phyloP scores from a whole-genome alignment of 2,888 invertebrate species.

The Cremastinae sp. region DNA sequence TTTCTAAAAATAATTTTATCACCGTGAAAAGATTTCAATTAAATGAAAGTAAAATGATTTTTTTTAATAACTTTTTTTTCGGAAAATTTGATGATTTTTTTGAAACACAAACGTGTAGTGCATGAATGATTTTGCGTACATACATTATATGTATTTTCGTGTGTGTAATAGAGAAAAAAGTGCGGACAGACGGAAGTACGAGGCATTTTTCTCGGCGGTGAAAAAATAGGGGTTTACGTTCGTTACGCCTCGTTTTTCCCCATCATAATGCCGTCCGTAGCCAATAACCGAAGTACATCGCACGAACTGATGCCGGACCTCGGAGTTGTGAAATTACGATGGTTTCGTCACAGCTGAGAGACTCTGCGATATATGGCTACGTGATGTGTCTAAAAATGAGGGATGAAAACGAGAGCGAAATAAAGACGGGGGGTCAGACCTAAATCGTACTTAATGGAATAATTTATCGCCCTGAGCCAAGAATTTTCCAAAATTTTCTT shows the following conservation, averaged over 20 bases:
- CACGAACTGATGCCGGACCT: constrained; percentile 52
- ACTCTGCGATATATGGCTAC: constrained; percentile 28
- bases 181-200: constrained; percentile 58
- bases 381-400: background rate
- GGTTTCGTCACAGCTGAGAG: constrained; percentile 61
- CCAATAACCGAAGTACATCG: constrained; percentile 58
- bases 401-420: background rate
- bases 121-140: background rate
- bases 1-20: no score
- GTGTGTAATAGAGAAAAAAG: constrained; percentile 10
- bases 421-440: background rate
- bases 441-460: constrained; percentile 46
- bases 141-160: no score
- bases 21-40: background rate
- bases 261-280: constrained; percentile 61
- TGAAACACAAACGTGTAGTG: no score
- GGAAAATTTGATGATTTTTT: background rate
- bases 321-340: constrained; percentile 56
- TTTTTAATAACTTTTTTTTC: background rate
- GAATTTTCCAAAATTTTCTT: background rate
- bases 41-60: no score
- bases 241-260: constrained; percentile 62
- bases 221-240: background rate
- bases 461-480: constrained; percentile 45
- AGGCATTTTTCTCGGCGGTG: constrained; percentile 50